Conservation (phyloP, 2,113 vertebrate species). For the Riparia riparia region DNA sequence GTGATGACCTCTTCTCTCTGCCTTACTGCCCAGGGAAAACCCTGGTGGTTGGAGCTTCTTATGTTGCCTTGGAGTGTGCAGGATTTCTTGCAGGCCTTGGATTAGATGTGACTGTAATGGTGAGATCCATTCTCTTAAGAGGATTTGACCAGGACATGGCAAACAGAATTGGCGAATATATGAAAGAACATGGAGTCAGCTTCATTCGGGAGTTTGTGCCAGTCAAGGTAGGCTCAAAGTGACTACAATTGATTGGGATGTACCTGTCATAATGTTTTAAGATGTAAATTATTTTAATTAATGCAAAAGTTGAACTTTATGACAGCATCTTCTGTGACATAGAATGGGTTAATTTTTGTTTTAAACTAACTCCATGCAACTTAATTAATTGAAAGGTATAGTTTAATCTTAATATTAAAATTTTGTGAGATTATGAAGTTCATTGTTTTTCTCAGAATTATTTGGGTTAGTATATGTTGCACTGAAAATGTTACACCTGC, state of each 20-base stretch:
- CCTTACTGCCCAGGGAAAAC: constrained; percentile 83
- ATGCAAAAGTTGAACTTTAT: background rate
- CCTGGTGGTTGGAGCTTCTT: constrained; percentile 85
- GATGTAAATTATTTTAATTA: background rate
- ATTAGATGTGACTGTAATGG: constrained; percentile 84
- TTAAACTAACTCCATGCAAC: background rate
- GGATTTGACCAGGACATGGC: constrained; percentile 86
- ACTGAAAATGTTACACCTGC: background rate
- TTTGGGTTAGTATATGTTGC: background rate
- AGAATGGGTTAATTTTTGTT: background rate
- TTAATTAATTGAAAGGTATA: background rate
- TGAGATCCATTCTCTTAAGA: constrained; percentile 81
- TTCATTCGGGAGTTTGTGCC: constrained; percentile 80
- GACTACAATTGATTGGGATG: background rate
- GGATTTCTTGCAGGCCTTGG: constrained; percentile 85
- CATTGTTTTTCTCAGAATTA: background rate
- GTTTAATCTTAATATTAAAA: background rate
- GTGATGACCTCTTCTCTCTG: constrained; percentile 87
- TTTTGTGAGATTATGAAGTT: background rate
- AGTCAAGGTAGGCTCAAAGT: constrained; percentile 74
- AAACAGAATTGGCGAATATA: constrained; percentile 82
- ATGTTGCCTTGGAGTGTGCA: constrained; percentile 85
- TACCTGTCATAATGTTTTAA: background rate
- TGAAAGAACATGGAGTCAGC: constrained; percentile 81
- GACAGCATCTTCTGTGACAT: background rate